A percentile compares a stretch with the other conserved stretches of the same genome.
Conservation (phyloP, 2,113 vertebrate species). For the Arizona elegans region DNA sequence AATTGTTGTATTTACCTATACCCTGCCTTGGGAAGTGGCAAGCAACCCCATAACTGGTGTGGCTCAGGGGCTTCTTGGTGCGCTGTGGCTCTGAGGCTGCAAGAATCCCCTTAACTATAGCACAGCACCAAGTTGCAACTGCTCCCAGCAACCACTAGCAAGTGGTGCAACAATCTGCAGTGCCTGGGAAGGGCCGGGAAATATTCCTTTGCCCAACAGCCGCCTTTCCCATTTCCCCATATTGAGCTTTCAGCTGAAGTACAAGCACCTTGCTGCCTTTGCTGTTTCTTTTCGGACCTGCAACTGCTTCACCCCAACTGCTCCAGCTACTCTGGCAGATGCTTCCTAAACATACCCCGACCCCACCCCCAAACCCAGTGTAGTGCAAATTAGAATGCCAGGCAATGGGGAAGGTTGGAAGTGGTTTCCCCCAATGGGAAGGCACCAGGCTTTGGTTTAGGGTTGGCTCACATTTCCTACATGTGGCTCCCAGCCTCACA, state of each 20-base stretch:
- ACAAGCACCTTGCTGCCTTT: not conserved
- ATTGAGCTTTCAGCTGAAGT: not conserved
- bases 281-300: not conserved
- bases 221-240: not conserved
- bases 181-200: not conserved
- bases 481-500: not conserved
- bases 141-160: not conserved
- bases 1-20: not conserved
- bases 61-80: not conserved
- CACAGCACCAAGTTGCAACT: not conserved
- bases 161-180: not conserved
- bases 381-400: not conserved
- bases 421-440: not conserved
- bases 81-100: not conserved
- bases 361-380: not conserved
- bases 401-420: not conserved
- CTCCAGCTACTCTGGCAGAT: not conserved
- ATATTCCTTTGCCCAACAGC: not conserved
- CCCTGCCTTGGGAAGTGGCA: not conserved
- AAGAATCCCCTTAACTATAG: not conserved
- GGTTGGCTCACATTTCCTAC: not conserved
- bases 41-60: not conserved
- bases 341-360: not conserved
- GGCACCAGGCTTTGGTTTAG: not conserved
- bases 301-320: not conserved